Evolutionary conservation across 2,888 invertebrate species (phyloP), one percentile per base, ranked within the genome.

Genomic region (Cabera pusaria): DNA sequence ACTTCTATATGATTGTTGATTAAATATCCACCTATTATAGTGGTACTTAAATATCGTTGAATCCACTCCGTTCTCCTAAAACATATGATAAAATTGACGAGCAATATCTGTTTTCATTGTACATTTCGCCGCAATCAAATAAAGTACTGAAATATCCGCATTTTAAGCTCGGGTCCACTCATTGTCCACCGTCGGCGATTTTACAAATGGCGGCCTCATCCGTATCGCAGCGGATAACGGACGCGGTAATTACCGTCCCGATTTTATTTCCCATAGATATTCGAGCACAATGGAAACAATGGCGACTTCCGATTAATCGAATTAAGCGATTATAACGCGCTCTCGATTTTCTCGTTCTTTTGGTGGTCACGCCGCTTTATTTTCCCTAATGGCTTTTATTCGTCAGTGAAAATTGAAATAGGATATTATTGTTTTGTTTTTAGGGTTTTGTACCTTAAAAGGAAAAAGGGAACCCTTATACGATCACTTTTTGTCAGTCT

Each of bases 241-340:
- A 46, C 44, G 53, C 43, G 48, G 54, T 51, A 62, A 64, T 68
- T 66, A 64, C 61, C 52, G 53, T 31, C 39, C 47, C 37, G 50
- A 51, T 60, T 72, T 69, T 68, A 69, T 69, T 65, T 66, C 56
- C 52, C 54, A 64, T 54, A 58, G 59, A 64, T 63, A 67, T 53
- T 48, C 44, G 44, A 43, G 31, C 48, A 51, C 47, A 52, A 39
- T 47, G 40, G 51, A 53, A 55, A 58, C 56, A 59, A 54, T 58
- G 41, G 45, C 37, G 43, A 42, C 41, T 46, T 38, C 45, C 51
- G 51, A 58, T 63, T 57, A 49, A 64, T 59, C 48, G 52, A 61
- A 67, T 63, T 57, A 67, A 64, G 49, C 53, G 51, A 57, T 60
- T 63, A 59, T 46, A 43, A 50, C 49, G 33, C 41, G 40, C 44